phyloP scores from a whole-genome alignment of 2,113 vertebrate species.

The Petrocephalus zakoni region DNA sequence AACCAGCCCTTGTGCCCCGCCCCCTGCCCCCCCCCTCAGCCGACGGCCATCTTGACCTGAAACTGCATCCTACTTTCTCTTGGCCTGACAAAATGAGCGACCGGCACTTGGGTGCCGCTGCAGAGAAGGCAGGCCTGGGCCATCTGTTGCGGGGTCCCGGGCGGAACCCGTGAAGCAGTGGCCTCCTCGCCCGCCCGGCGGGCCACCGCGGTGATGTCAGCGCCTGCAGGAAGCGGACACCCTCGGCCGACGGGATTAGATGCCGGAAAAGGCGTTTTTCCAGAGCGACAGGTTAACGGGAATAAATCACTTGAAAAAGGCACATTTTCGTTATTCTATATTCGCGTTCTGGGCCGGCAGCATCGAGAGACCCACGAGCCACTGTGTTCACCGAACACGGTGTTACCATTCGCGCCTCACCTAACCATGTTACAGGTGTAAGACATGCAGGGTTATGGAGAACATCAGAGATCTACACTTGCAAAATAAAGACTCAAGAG shows the following conservation, averaged over 20 bases:
- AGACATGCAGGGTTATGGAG: neutral
- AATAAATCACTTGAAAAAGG: neutral
- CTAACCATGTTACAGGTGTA: neutral
- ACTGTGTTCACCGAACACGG: neutral
- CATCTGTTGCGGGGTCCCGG: neutral
- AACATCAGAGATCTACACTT: neutral
- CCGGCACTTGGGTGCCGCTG: neutral
- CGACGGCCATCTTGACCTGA: conserved; percentile 15
- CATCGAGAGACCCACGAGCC: neutral
- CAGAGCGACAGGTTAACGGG: neutral
- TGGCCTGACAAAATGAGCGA: neutral
- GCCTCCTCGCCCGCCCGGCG: neutral
- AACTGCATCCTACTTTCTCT: neutral
- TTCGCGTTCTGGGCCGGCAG: neutral
- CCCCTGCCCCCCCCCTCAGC: neutral
- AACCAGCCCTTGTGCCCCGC: neutral
- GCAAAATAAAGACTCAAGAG: neutral
- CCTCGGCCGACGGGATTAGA: neutral
- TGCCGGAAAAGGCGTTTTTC: neutral
- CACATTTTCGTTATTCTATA: neutral
- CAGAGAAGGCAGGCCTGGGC: neutral
- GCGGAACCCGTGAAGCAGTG: neutral
- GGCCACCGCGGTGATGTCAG: neutral
- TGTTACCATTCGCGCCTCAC: neutral
- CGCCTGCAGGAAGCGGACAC: neutral